A percentile compares a stretch with the other conserved stretches of the same genome.
Evolutionary conservation across 2,113 vertebrate genomes (phyloP).

Genomic region (Sinocyclocheilus anophthalmus): DNA sequence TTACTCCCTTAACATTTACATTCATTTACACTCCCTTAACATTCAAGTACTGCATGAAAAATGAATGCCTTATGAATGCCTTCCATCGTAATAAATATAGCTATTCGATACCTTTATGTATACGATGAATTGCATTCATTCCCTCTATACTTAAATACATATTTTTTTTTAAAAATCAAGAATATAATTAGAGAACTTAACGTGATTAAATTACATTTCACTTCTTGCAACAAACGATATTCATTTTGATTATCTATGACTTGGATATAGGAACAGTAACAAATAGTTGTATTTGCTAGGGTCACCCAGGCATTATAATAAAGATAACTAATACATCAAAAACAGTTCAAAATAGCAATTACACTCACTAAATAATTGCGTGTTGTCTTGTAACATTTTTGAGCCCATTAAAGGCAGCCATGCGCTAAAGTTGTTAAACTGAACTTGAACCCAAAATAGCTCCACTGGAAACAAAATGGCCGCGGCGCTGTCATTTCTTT

Average conservation of each 20-base stretch:
- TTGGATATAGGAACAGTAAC: too few species aligned
- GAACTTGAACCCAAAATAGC: constrained; percentile 20
- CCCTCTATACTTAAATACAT: background rate
- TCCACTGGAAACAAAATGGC: constrained; percentile 73
- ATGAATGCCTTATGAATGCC: too few species aligned
- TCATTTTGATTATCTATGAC: too few species aligned
- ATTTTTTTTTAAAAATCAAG: too few species aligned
- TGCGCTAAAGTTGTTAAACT: background rate
- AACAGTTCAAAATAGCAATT: background rate
- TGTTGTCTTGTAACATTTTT: background rate
- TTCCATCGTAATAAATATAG: background rate
- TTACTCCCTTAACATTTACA: background rate
- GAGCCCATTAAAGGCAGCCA: background rate
- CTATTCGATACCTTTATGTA: background rate
- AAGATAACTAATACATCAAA: background rate
- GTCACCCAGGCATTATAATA: background rate
- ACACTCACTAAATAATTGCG: background rate
- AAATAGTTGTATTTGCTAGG: too few species aligned
- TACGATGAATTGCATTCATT: background rate
- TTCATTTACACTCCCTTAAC: background rate
- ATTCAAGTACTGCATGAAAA: background rate
- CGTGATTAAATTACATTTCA: too few species aligned
- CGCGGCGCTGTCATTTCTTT: constrained; percentile 56
- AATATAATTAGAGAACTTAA: too few species aligned
- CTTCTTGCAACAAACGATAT: too few species aligned